Percentiles rank a stretch among this genome's conserved stretches.
Evolutionary conservation across 1,140 invertebrate species (phyloP).

Genomic region (Caenorhabditis latens): DNA sequence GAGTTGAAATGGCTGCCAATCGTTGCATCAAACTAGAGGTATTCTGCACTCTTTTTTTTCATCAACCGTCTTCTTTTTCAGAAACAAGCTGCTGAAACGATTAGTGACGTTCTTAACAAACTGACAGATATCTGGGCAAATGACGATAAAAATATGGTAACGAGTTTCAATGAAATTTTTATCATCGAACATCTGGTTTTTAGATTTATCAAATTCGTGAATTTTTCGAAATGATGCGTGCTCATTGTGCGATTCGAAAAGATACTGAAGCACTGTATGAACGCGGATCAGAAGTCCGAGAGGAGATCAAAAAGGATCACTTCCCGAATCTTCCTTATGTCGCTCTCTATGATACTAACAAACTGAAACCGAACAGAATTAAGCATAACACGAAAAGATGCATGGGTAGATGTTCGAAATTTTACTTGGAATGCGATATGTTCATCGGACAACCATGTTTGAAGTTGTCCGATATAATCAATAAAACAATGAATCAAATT

Average conservation of each 20-base stretch:
- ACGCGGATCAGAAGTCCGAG: not conserved
- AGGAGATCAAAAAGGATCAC: not conserved
- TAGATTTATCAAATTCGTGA: not conserved
- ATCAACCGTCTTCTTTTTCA: not conserved
- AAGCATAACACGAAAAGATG: not conserved
- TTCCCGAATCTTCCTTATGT: conserved; percentile 8
- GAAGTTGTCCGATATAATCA: not conserved
- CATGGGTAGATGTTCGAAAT: not conserved
- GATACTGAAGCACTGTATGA: conserved; percentile 7
- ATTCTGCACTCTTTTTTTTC: not conserved
- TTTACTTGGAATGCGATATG: not conserved
- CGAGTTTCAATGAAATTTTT: no score
- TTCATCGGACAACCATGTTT: conserved; percentile 20
- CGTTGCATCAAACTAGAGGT: not conserved
- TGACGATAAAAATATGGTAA: not conserved
- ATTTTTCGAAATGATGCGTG: not conserved
- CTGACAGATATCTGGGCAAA: not conserved
- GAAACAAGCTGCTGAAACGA: not conserved
- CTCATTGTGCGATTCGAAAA: not conserved
- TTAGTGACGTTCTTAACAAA: not conserved
- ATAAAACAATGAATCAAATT: not conserved
- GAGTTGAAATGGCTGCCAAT: not conserved
- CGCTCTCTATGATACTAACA: not conserved
- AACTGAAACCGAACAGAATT: not conserved
- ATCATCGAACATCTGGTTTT: no score